Evolutionary conservation across 2,888 invertebrate genomes (phyloP).

Genomic region (Calameuta filiformis): DNA sequence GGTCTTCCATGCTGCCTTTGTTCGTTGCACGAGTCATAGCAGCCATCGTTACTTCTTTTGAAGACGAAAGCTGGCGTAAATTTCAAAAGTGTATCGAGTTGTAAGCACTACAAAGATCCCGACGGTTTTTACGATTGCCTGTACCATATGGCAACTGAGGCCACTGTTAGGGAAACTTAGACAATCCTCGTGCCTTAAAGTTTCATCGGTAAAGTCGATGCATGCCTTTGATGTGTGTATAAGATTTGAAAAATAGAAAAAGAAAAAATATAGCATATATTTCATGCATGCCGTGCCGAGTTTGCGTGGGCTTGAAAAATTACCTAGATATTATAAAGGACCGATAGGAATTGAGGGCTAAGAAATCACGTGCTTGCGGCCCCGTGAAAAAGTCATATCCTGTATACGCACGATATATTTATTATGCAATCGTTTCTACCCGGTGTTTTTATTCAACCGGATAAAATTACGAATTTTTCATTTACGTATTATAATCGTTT

Average conservation of each 20-base stretch:
- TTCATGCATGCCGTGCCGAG: background rate
- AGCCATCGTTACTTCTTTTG: background rate
- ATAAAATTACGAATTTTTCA: background rate
- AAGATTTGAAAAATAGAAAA: background rate
- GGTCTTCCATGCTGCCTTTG: background rate
- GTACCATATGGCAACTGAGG: background rate
- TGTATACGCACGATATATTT: background rate
- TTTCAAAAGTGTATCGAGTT: background rate
- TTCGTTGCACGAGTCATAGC: background rate
- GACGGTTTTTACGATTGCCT: background rate
- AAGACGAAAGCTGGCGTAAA: background rate
- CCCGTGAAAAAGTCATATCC: background rate
- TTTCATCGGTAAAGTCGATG: background rate
- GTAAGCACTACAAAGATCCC: background rate
- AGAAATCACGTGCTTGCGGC: background rate
- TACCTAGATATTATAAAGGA: background rate
- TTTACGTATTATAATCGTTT: background rate
- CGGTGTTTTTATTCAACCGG: background rate
- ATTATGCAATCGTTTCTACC: background rate
- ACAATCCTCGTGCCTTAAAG: background rate
- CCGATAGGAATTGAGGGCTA: background rate
- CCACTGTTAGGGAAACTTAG: background rate
- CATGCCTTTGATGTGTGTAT: background rate
- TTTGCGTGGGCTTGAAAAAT: background rate
- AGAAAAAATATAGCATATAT: background rate